Conservation (phyloP, 2,888 invertebrate genomes). For the Drosophila atripex region DNA sequence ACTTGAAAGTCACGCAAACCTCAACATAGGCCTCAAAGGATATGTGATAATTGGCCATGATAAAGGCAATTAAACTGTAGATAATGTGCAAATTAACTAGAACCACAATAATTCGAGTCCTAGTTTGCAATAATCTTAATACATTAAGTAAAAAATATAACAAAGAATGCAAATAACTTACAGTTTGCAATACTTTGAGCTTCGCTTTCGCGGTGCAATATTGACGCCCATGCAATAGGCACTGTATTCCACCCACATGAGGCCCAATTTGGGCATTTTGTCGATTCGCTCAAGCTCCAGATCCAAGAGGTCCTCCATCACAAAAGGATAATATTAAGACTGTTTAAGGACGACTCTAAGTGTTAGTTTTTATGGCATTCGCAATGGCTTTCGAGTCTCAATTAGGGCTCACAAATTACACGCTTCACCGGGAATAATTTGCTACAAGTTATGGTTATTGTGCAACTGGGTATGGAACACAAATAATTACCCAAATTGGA, state of each 20-base stretch:
- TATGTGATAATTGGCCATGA: conserved; percentile 51
- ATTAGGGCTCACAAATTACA: conserved; percentile 66
- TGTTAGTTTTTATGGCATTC: conserved; percentile 51
- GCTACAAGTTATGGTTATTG: conserved; percentile 50
- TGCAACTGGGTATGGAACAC: conserved; percentile 42
- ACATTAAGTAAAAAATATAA: not conserved
- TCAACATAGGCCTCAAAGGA: conserved; percentile 71
- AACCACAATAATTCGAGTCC: conserved; percentile 33
- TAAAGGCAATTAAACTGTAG: conserved; percentile 57
- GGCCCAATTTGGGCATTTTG: conserved; percentile 47
- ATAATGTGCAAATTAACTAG: conserved; percentile 53
- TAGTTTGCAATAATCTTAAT: conserved; percentile 13
- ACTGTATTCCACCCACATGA: conserved; percentile 66
- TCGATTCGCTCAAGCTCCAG: conserved; percentile 58
- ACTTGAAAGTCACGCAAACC: conserved; percentile 24
- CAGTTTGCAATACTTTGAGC: conserved; percentile 54
- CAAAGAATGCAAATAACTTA: conserved; percentile 25
- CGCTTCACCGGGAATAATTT: conserved; percentile 57
- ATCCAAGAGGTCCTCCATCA: conserved; percentile 58
- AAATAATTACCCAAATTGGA: conserved; percentile 41
- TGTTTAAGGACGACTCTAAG: conserved; percentile 8
- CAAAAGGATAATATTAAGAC: conserved; percentile 30
- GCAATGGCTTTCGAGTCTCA: conserved; percentile 37
- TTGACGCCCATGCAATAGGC: conserved; percentile 62
- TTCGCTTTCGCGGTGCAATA: conserved; percentile 63